Base-by-base conservation (phyloP, 2,797 vertebrate species). In the Phoxinus dragarum region DNA sequence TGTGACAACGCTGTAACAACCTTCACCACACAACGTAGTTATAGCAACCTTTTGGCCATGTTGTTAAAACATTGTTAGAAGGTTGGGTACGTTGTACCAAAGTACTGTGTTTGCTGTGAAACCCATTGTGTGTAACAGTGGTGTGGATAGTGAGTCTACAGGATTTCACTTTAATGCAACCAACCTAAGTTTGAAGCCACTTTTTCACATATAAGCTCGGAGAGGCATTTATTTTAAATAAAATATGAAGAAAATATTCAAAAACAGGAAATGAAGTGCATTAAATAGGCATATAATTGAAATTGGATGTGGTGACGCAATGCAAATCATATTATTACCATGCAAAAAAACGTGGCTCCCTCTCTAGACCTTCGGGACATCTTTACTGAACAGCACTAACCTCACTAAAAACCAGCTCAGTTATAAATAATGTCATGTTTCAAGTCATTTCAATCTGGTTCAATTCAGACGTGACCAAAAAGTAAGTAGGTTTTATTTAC, bases 401-500 rank as follows among this genome's bases (percentile, higher is more conserved):
- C 23, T 59, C 56, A n/a, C 9, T 11, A n/a, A n/a, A 59, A 10
- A 27, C 16, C 17, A 74, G 44, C 72, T 34, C 16, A 21, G 7
- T 74, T 74, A 34, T 67, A 36, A 67, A 74, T 52, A 12, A 73
- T 44, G 16, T 72, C 23, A 44, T 16, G 71, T 31, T 49, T 47
- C n/a, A 31, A 74, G 72, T 74, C 4, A 74, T 74, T 49, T 52
- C 16, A 49, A 31, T 16, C 71, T 74, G 31, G 16, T 74, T 74
- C 14, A 49, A 9, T 34, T 49, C 44, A 74, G 16, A 5, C 8
- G 0, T 49, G 44, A 49, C 27, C 40, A 44, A n/a, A 42, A 71
- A 47, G 14, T 19, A 73, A 49, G 47, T 47, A 73, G 42, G 42
- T 73, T 73, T 73, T 49, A 73, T 73, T 47, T 73, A 73, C n/a